phyloP scores from a whole-genome alignment of 1,140 invertebrate species.

The Bombus pascuorum region DNA sequence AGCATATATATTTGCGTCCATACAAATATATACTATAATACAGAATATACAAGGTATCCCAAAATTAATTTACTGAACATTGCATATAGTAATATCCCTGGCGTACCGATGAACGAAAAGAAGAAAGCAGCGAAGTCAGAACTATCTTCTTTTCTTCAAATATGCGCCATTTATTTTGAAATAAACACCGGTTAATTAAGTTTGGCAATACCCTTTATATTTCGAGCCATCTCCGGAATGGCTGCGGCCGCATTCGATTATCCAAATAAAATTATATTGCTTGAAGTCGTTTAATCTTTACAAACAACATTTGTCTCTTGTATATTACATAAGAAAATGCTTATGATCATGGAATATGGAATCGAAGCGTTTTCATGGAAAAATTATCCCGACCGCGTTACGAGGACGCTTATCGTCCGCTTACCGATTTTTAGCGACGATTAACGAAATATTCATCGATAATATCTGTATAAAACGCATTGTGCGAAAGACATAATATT shows the following conservation, averaged over 20 bases:
- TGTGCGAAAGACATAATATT: constrained; percentile 6
- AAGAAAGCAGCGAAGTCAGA: not conserved
- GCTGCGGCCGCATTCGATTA: not conserved
- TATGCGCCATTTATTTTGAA: not conserved
- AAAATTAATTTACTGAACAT: constrained; percentile 48
- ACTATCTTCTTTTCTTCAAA: not conserved
- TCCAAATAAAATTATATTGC: constrained; percentile 1
- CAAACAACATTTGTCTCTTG: constrained; percentile 6
- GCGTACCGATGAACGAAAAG: not conserved
- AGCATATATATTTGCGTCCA: constrained; percentile 45
- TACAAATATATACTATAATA: constrained; percentile 56
- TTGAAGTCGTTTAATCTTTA: not conserved
- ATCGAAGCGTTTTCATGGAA: not conserved
- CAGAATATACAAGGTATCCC: constrained; percentile 49
- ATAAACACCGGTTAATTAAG: not conserved
- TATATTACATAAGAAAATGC: not conserved
- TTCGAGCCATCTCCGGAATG: constrained; percentile 10
- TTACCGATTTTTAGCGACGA: not conserved
- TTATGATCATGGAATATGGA: not conserved
- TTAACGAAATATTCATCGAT: not conserved
- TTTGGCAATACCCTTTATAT: constrained; percentile 14
- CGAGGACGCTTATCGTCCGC: not conserved
- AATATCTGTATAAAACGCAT: not conserved
- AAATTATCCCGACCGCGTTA: not conserved
- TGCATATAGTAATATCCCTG: not conserved